phyloP scores from a whole-genome alignment of 2,888 invertebrate genomes.

The Noctua janthina region DNA sequence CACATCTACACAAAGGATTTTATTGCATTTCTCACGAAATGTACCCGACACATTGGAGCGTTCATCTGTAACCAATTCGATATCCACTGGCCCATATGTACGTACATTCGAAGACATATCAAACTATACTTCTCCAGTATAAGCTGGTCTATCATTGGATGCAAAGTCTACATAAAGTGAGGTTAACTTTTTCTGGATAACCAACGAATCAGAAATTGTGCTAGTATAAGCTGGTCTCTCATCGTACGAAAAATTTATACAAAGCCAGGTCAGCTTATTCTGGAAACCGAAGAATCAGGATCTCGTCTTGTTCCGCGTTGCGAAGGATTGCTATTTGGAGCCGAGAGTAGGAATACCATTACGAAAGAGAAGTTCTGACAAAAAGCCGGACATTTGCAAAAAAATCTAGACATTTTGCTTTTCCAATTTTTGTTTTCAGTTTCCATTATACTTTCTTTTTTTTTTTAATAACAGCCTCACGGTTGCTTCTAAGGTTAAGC shows the following conservation, averaged over 20 bases:
- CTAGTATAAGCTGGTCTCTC: background rate
- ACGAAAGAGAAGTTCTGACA: background rate
- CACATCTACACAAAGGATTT: background rate
- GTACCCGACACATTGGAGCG: constrained; percentile 1
- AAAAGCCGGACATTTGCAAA: background rate
- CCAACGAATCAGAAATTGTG: background rate
- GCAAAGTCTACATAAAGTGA: background rate
- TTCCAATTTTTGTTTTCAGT: too few relatives aligned
- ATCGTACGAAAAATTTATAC: background rate
- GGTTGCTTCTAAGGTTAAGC: too few relatives aligned
- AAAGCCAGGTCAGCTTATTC: background rate
- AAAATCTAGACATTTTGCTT: background rate
- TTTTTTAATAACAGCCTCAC: too few relatives aligned
- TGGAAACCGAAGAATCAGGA: constrained; percentile 9
- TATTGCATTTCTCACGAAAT: constrained; percentile 35
- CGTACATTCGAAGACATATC: background rate
- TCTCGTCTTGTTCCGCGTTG: constrained; percentile 25
- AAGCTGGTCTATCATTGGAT: background rate
- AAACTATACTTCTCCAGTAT: constrained; percentile 5
- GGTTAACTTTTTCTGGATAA: background rate
- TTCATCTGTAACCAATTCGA: constrained; percentile 38
- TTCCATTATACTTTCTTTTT: background rate
- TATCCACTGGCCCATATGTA: constrained; percentile 34
- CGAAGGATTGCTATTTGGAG: constrained; percentile 48
- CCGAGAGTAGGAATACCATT: background rate